Conservation (phyloP, 2,113 vertebrate genomes). For the Miniopterus natalensis region DNA sequence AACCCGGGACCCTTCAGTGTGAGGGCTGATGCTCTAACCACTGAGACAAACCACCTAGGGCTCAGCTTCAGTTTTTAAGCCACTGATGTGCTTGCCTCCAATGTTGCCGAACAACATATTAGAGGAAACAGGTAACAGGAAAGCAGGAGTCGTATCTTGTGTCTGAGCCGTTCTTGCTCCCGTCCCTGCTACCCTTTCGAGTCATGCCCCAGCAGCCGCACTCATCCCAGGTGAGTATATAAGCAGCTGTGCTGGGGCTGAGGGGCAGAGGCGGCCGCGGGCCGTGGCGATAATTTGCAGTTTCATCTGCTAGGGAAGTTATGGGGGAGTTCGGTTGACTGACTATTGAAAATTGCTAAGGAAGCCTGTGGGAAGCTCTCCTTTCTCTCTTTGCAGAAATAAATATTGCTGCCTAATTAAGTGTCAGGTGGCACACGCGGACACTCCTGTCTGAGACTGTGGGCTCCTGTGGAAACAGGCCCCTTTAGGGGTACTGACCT, state of each 20-base stretch:
- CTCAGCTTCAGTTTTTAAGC: conserved; percentile 49
- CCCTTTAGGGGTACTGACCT: not conserved
- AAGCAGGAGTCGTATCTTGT: not conserved
- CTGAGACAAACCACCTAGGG: no score
- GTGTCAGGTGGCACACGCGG: not conserved
- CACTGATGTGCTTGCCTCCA: not conserved
- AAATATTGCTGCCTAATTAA: conserved; percentile 64
- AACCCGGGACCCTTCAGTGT: no score
- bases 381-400: conserved; percentile 63
- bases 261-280: not conserved
- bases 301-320: not conserved
- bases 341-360: conserved; percentile 53
- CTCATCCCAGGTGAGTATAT: not conserved
- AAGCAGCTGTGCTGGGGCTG: conserved; percentile 1
- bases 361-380: conserved; percentile 66
- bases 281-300: conserved; percentile 33
- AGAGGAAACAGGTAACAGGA: not conserved
- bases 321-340: conserved; percentile 62
- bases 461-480: not conserved
- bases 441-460: not conserved
- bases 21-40: no score
- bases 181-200: not conserved
- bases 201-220: not conserved
- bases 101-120: not conserved
- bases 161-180: not conserved